These are phyloP conservation scores for Botrylloides violaceus DNA, from an alignment of 23 tunicate genomes.

Conservation along the genomic window DNA sequence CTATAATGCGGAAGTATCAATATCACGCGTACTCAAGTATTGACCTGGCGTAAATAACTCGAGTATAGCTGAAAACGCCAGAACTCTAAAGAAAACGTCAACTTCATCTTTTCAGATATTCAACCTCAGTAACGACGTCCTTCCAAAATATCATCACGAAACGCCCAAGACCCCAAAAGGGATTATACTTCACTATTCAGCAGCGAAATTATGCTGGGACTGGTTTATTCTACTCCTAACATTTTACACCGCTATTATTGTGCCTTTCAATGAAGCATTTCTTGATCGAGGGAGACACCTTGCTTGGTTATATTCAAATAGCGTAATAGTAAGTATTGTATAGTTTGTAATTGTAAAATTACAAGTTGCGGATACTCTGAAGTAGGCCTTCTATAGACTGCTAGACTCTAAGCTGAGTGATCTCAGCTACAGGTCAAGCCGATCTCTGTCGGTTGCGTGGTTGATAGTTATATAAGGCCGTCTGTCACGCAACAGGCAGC, in stretches of 20 bases:
- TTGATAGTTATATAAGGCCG: too few species aligned
- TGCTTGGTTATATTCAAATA: constrained; percentile 75
- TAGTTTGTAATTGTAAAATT: too few species aligned
- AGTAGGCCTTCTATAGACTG: too few species aligned
- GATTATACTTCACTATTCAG: constrained; percentile 87
- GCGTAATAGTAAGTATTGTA: constrained; percentile 63
- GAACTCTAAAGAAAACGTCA: neutral
- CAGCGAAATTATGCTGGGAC: constrained; percentile 87
- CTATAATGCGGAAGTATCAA: too few species aligned
- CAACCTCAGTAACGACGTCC: constrained; percentile 44
- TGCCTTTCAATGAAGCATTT: constrained; percentile 93
- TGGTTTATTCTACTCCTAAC: constrained; percentile 91
- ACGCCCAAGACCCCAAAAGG: constrained; percentile 81
- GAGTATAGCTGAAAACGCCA: neutral
- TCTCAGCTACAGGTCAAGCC: too few species aligned
- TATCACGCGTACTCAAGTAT: neutral
- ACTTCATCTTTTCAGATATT: constrained; percentile 43
- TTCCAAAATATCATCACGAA: constrained; percentile 90
- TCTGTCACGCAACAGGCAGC: too few species aligned
- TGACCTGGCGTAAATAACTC: neutral
- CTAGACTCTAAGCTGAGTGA: too few species aligned
- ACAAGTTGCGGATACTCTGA: too few species aligned
- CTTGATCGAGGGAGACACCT: constrained; percentile 26
- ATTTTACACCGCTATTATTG: constrained; percentile 93
- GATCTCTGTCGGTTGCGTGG: too few species aligned